Base-by-base conservation (phyloP, 2,113 vertebrate genomes). In the Hydropotes inermis region DNA sequence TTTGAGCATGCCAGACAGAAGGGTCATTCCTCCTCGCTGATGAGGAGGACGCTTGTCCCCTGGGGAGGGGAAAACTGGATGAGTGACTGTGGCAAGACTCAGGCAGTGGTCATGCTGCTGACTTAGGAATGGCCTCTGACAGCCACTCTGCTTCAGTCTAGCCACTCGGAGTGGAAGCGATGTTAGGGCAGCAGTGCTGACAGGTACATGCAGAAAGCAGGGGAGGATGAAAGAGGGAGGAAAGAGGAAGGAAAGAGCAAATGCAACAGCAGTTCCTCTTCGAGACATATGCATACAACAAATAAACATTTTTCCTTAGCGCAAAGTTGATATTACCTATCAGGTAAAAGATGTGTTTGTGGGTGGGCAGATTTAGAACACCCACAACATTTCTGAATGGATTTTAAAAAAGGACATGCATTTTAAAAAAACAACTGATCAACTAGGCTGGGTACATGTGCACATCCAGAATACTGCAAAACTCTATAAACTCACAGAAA, bases 101-200 rank as follows among this genome's bases (percentile, higher is more conserved):
- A 79, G 98, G 98, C 98, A 96, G 74, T 45, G 97, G 97, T 93
- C 86, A 23, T 74, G 99, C 97, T 99, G 99, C 99, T 99, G 99
- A 99, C 98, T 99, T 98, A 98, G 99, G 98, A 98, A 96, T 95
- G 97, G 98, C 92, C 98, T 87, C 93, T 98, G 98, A 98, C 98
- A 98, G 98, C 98, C 98, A 97, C 97, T 85, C 98, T 91, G 98
- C 98, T 94, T 97, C 96, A 84, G 94, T 92, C 96, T 96, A 98
- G 94, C 67, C 96, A 6, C 98, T 97, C 97, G 17, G 84, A 97
- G 58, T 16, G 23, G 0, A 94, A 98, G 94, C 2, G 36, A 81
- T 33, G 96, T 97, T 92, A 97, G 98, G 96, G 93, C 95, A 14
- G 90, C 88, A 67, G 87, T 52, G 95, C 58, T 96, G 98, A 97